A percentile compares a stretch with the other conserved stretches of the same genome.
Conservation (phyloP, 1,140 invertebrate genomes). For the Drosophila suzukii region DNA sequence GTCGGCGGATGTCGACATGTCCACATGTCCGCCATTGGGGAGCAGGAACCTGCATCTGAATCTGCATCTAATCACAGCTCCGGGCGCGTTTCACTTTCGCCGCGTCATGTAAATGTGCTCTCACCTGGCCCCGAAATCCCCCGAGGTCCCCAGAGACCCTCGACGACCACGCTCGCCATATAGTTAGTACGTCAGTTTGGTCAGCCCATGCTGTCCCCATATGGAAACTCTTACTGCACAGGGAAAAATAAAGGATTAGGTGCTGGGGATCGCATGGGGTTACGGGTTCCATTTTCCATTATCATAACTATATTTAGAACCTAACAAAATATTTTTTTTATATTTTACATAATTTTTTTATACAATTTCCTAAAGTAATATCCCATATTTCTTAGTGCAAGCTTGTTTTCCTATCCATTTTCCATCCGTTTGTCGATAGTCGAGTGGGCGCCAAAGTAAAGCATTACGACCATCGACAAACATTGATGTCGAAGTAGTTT, state of each 20-base stretch:
- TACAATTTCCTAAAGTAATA: not conserved
- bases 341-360: slow-evolving; percentile 2
- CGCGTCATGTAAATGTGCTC: slow-evolving; percentile 78
- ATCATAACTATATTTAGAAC: not conserved
- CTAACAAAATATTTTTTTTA: not conserved
- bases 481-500: slow-evolving; percentile 45
- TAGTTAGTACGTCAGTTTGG: slow-evolving; percentile 51
- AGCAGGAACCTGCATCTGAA: slow-evolving; percentile 58
- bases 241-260: not conserved
- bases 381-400: slow-evolving; percentile 8
- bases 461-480: slow-evolving; percentile 31
- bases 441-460: slow-evolving; percentile 64
- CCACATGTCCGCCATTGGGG: slow-evolving; percentile 48
- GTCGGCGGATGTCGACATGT: slow-evolving; percentile 49
- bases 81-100: slow-evolving; percentile 74
- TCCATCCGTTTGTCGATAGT: slow-evolving; percentile 46
- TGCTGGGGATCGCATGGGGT: not conserved
- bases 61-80: slow-evolving; percentile 67
- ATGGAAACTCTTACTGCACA: slow-evolving; percentile 37
- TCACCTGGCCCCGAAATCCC: slow-evolving; percentile 36
- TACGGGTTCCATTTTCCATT: no score
- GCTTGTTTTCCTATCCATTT: slow-evolving; percentile 36
- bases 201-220: slow-evolving; percentile 44
- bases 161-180: slow-evolving; percentile 38
- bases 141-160: slow-evolving; percentile 4